These are phyloP conservation scores for Drosophila parvula DNA, from an alignment of 1,140 invertebrate species.

Conservation along the genomic window DNA sequence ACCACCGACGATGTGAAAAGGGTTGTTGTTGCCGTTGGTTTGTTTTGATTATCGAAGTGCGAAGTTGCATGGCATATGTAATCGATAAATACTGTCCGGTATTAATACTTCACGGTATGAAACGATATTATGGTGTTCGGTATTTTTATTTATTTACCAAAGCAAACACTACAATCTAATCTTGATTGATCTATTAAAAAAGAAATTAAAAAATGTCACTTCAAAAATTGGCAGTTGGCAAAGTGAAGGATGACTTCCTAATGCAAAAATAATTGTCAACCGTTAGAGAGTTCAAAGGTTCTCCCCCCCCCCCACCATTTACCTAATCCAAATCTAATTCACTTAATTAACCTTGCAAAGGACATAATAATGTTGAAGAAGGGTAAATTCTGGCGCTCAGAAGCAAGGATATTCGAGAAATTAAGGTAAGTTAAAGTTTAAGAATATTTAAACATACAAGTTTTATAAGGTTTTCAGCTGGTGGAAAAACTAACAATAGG, in stretches of 20 bases:
- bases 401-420: conserved; percentile 26
- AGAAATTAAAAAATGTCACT: neutral
- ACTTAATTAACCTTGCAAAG: conserved; percentile 6
- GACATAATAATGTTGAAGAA: conserved; percentile 15
- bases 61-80: neutral
- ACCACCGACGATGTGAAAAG: neutral
- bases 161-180: conserved; percentile 11
- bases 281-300: neutral
- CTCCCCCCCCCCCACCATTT: neutral
- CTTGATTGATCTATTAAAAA: conserved; percentile 3
- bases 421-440: conserved; percentile 6
- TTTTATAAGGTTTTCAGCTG: neutral
- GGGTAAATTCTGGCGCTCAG: conserved; percentile 22
- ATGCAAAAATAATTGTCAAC: neutral
- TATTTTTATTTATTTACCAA: conserved; percentile 16
- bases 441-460: too few species aligned
- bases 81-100: neutral
- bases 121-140: conserved; percentile 2
- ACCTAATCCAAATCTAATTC: neutral
- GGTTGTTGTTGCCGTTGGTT: conserved; percentile 11
- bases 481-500: neutral
- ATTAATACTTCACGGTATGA: neutral
- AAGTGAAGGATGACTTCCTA: too few species aligned
- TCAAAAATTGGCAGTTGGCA: neutral
- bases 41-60: conserved; percentile 36